Base-by-base conservation (phyloP, 2,113 vertebrate species). In the Amblyopsis rosae region DNA sequence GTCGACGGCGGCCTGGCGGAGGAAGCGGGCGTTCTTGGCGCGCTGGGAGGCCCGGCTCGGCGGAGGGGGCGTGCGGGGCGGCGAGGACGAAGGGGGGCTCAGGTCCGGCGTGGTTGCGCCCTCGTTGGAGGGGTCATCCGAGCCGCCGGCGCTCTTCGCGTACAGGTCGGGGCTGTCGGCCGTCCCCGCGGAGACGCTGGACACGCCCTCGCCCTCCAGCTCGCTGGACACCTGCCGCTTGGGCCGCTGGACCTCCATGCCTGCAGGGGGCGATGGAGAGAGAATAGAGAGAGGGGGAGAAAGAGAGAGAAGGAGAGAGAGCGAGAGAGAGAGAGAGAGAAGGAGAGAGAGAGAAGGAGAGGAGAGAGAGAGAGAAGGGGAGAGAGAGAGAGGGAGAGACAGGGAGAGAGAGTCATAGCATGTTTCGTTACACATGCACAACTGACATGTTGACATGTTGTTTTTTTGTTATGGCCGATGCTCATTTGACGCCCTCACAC, bases 161-260 rank as follows among this genome's bases (percentile, higher is more conserved):
- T 98, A 98, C 56, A 98, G 92, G 82, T 98, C 97, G 0, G 98
- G 96, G 87, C 98, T 99, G 82, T 98, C 98, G 0, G 90, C 86
- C 0, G 94, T 96, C 50, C 95, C 96, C 0, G 81, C 88, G 48
- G 86, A 33, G 8, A 10, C 88, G 0, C 94, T 95, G 45, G 97
- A 98, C 56, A 96, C 84, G 3, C 93, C 95, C 88, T 98, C 93
- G 0, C 93, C 94, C 88, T 99, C 98, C 2, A 95, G 86, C 0
- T 98, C 96, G 0, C 94, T 96, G 62, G 96, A 97, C 73, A 93
- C 91, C 89, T 95, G 96, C 33, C 91, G 95, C 86, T 95, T 96
- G 0, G 96, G 96, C 76, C 98, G 90, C 92, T 95, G 96, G 88
- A 95, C 95, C 89, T 98, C 96, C 10, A 98, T 93, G 75, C 96